Base-by-base conservation (phyloP, 2,888 invertebrate species). In the Amphimallon solstitiale region DNA sequence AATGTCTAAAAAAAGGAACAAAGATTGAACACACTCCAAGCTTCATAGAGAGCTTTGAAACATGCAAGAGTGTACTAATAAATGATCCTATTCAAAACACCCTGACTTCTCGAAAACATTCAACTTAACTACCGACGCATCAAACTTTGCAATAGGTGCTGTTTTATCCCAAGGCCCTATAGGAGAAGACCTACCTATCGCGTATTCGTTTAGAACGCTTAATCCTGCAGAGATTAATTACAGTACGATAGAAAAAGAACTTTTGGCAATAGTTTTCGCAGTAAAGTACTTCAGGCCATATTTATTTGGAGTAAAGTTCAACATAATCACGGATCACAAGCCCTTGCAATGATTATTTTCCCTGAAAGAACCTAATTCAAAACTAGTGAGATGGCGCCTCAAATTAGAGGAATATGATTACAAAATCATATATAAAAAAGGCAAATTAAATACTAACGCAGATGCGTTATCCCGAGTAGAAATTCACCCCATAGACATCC, bases 41-140 rank as follows among this genome's bases (percentile, higher is more conserved):
- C 7, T 64, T 49, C 23, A 23, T 59, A 1, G 17, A 63, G 15
- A 29, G 48, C 1, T 66, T 68, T 19, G 10, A 62, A 15, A 17
- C 35, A 1, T 68, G 63, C 29, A 68, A 65, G 51, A 56, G 56
- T 38, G 10, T 65, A 15, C 23, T 66, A 12, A 66, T 23, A 2
- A 68, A 65, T 17, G 48, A 61, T 9, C 65, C 65, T n/a, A 63
- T 68, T 17, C 51, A 6, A 14, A 23, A 48, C 64, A 67, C 19
- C 60, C 63, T 1, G 63, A 67, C 21, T 67, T 68, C 40, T 2
- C 51, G 2, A 54, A 65, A 45, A 23, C 62, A n/a, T 62, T 68
- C 48, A 14, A 19, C 10, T 5, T 65, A n/a, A 68, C 68, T 9
- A 68, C 68, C 1, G 68, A 65, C 10, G 65, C 68, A 10, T 68